These are phyloP conservation scores for Varanus komodoensis DNA, from an alignment of 2,113 vertebrate genomes.

Conservation along the genomic window DNA sequence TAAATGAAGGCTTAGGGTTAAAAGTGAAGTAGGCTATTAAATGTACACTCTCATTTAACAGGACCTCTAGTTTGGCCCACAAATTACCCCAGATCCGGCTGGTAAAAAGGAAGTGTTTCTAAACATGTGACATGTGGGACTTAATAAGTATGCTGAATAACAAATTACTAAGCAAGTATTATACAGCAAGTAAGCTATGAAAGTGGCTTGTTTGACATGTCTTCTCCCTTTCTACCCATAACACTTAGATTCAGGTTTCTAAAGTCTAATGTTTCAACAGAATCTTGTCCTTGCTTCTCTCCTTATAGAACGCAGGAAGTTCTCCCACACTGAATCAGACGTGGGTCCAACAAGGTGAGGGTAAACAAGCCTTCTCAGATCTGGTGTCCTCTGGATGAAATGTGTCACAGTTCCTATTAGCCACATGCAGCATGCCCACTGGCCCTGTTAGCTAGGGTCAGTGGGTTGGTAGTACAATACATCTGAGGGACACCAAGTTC, in stretches of 20 bases:
- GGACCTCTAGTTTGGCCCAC: background rate
- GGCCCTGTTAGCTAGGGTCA: background rate
- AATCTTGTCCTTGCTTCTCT: background rate
- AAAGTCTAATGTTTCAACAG: background rate
- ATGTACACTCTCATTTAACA: background rate
- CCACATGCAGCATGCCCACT: background rate
- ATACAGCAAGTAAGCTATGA: background rate
- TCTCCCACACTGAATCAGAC: background rate
- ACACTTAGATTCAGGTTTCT: background rate
- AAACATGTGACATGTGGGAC: background rate
- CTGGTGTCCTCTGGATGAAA: background rate
- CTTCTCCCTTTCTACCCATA: background rate
- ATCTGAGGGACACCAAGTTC: background rate
- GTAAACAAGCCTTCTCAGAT: background rate
- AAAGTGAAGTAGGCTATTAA: too few relatives aligned
- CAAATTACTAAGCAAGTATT: background rate
- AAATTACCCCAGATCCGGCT: background rate
- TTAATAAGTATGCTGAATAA: background rate
- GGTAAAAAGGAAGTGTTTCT: background rate
- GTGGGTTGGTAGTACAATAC: background rate
- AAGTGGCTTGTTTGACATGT: background rate
- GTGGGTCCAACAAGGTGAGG: background rate
- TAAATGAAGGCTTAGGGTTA: too few relatives aligned
- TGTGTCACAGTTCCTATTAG: background rate
- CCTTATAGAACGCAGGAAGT: background rate